phyloP scores from a whole-genome alignment of 1,140 invertebrate genomes.

The Pogonognathellus flavescens region DNA sequence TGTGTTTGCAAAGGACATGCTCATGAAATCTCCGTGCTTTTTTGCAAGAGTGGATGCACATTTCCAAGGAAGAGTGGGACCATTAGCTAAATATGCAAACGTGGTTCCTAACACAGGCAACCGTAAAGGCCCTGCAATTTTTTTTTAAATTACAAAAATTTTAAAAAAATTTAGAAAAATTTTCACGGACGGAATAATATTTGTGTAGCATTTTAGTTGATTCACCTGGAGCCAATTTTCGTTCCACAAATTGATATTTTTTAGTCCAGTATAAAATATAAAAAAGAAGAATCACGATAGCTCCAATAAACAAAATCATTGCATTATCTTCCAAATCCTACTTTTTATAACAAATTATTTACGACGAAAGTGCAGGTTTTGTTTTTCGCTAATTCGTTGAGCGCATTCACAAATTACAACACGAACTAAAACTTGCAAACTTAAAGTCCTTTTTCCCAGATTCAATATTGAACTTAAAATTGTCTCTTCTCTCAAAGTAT shows the following conservation, averaged over 20 bases:
- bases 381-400: too few relatives aligned
- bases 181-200: neutral
- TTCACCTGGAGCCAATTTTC: neutral
- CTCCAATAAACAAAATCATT: too few relatives aligned
- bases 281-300: too few relatives aligned
- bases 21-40: neutral
- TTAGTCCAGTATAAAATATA: neutral
- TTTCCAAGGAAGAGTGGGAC: neutral
- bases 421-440: too few relatives aligned
- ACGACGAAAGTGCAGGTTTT: too few relatives aligned
- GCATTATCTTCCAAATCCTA: too few relatives aligned
- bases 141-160: neutral
- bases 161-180: neutral
- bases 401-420: too few relatives aligned
- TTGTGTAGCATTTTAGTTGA: neutral
- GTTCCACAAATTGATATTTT: slow-evolving; percentile 7
- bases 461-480: too few relatives aligned
- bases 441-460: too few relatives aligned
- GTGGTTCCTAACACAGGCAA: neutral
- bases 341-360: too few relatives aligned
- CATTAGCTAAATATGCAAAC: neutral
- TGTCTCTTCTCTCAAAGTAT: too few relatives aligned
- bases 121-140: neutral
- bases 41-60: neutral
- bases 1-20: neutral